Evolutionary conservation across 2,888 invertebrate genomes (phyloP).

Genomic region (Drosophila mercatorum): DNA sequence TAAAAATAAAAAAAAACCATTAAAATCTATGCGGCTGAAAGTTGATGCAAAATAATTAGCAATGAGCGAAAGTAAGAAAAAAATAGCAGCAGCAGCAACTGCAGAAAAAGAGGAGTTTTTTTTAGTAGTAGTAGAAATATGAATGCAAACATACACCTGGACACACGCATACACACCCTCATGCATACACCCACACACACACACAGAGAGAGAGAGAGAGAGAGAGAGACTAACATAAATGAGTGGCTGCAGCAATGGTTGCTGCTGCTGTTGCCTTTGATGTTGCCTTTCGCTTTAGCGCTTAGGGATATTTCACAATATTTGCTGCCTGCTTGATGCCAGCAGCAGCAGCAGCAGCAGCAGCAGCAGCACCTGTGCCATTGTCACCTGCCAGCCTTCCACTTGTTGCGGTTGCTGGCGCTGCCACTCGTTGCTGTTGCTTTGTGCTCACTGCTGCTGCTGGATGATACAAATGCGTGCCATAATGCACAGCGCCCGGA

Average conservation of each 20-base stretch:
- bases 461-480: slow-evolving; percentile 81
- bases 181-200: slow-evolving; percentile 10
- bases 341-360: too few relatives aligned
- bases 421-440: slow-evolving; percentile 28
- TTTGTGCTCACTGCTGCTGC: slow-evolving; percentile 26
- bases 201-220: not conserved
- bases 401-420: slow-evolving; percentile 58
- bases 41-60: slow-evolving; percentile 22
- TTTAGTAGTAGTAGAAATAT: slow-evolving; percentile 1
- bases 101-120: not conserved
- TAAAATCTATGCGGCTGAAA: slow-evolving; percentile 13
- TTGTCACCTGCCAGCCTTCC: slow-evolving; percentile 59
- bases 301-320: slow-evolving; percentile 81
- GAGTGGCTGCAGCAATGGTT: slow-evolving; percentile 19
- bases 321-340: slow-evolving; percentile 54
- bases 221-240: slow-evolving; percentile 12
- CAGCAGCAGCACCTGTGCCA: slow-evolving; percentile 12
- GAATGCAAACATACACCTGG: not conserved
- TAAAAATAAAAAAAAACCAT: not conserved
- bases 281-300: slow-evolving; percentile 10
- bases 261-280: slow-evolving; percentile 18
- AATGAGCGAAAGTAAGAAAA: slow-evolving; percentile 2
- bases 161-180: not conserved
- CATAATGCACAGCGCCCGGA: slow-evolving; percentile 81
- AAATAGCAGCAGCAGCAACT: slow-evolving; percentile 13